Conservation (phyloP, 2,113 vertebrate species). For the Guaruba guarouba region DNA sequence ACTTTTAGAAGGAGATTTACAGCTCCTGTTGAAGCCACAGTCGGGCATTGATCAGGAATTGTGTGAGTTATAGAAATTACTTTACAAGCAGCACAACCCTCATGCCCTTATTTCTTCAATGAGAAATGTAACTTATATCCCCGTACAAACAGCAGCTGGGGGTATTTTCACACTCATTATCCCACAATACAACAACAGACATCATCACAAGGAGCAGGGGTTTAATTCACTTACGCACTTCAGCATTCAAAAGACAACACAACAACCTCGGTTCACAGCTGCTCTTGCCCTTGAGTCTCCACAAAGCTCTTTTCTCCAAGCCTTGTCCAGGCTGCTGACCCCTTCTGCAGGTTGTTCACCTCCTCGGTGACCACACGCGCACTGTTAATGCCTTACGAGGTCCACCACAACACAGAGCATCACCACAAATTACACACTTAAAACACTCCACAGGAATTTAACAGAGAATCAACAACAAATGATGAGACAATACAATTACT, state of each 20-base stretch:
- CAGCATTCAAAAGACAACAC: neutral
- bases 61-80: neutral
- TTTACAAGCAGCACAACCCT: neutral
- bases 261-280: neutral
- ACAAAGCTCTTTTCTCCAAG: neutral
- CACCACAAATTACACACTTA: neutral
- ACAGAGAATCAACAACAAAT: neutral
- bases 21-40: neutral
- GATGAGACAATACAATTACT: neutral
- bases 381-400: accelerated
- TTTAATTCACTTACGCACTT: accelerated
- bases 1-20: accelerated
- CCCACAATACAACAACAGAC: accelerated
- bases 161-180: neutral
- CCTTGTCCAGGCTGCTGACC: neutral
- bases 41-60: accelerated
- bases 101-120: neutral
- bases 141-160: neutral
- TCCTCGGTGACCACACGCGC: neutral
- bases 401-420: neutral
- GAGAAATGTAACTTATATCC: neutral
- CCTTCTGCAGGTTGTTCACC: neutral
- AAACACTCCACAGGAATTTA: neutral
- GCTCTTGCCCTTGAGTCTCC: neutral
- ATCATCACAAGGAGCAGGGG: neutral